A percentile compares a stretch with the other conserved stretches of the same genome.
phyloP scores from a whole-genome alignment of 2,113 vertebrate species.

The Arenaria interpres region DNA sequence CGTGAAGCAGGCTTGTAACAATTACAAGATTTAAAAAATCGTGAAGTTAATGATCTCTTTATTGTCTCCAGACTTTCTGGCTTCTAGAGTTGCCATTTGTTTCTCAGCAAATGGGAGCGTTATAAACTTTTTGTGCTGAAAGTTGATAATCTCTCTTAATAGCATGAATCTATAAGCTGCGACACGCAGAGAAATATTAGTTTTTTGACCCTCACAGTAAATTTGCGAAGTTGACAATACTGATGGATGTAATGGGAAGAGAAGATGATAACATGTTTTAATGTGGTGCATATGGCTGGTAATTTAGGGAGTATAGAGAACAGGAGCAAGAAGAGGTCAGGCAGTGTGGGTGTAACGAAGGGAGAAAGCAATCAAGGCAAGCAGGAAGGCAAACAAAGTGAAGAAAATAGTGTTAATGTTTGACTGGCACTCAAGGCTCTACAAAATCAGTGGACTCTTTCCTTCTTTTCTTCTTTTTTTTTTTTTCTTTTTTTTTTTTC shows the following conservation, averaged over 20 bases:
- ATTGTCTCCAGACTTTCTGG: conserved; percentile 16
- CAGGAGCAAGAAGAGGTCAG: conserved; percentile 61
- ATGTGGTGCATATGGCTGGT: conserved; percentile 60
- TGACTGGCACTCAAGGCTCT: conserved; percentile 34
- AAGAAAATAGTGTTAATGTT: conserved; percentile 59
- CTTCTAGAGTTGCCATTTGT: conserved; percentile 10
- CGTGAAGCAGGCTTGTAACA: not conserved
- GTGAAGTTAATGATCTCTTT: not conserved
- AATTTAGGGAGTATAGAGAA: conserved; percentile 55
- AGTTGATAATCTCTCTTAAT: conserved; percentile 26
- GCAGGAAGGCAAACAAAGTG: conserved; percentile 45
- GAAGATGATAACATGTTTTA: conserved; percentile 64
- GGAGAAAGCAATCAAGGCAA: conserved; percentile 57
- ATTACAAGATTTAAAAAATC: not conserved
- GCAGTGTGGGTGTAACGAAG: conserved; percentile 54
- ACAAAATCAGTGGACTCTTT: not conserved
- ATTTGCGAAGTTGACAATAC: conserved; percentile 52
- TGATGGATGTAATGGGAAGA: conserved; percentile 62
- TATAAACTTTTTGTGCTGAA: conserved; percentile 18
- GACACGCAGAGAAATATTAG: conserved; percentile 42
- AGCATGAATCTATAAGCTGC: not conserved
- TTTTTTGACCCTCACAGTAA: conserved; percentile 57
- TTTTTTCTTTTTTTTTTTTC: not conserved
- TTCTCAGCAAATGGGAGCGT: not conserved
- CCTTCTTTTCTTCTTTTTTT: not conserved